phyloP scores from a whole-genome alignment of 2,113 vertebrate genomes.

The Corvus cornix region DNA sequence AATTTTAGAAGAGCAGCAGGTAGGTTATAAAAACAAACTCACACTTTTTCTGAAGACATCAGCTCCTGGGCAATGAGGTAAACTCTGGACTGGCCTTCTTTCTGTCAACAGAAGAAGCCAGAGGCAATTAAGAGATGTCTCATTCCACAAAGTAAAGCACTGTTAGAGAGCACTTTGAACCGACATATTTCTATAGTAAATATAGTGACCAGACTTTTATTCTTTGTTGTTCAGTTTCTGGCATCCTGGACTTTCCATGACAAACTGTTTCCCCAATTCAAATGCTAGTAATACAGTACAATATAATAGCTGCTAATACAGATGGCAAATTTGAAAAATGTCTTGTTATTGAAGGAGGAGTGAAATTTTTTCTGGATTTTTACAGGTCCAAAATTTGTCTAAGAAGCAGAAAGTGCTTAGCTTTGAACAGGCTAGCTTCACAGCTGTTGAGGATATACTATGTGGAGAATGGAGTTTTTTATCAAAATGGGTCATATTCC shows the following conservation, averaged over 20 bases:
- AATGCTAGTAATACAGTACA: not conserved
- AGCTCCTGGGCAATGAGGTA: conserved; percentile 85
- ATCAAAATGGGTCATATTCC: not conserved
- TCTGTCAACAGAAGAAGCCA: conserved; percentile 75
- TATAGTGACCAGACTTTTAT: not conserved
- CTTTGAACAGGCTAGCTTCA: not conserved
- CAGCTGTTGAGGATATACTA: not conserved
- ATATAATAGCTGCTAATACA: not conserved
- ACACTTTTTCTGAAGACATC: conserved; percentile 87
- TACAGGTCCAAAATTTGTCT: not conserved
- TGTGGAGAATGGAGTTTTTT: not conserved
- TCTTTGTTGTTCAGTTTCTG: not conserved
- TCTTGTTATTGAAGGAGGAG: not conserved
- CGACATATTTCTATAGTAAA: not conserved
- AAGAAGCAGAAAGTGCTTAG: not conserved
- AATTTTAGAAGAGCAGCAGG: not conserved
- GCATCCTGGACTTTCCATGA: not conserved
- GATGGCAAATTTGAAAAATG: not conserved
- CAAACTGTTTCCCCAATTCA: not conserved
- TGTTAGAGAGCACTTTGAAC: not conserved
- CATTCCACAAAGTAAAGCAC: not conserved
- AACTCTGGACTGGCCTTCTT: conserved; percentile 85
- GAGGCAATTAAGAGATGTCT: not conserved
- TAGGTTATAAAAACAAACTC: conserved; percentile 65
- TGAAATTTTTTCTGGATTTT: not conserved